These are phyloP conservation scores for Tetragonisca angustula DNA, from an alignment of 2,888 invertebrate genomes.

Conservation along the genomic window DNA sequence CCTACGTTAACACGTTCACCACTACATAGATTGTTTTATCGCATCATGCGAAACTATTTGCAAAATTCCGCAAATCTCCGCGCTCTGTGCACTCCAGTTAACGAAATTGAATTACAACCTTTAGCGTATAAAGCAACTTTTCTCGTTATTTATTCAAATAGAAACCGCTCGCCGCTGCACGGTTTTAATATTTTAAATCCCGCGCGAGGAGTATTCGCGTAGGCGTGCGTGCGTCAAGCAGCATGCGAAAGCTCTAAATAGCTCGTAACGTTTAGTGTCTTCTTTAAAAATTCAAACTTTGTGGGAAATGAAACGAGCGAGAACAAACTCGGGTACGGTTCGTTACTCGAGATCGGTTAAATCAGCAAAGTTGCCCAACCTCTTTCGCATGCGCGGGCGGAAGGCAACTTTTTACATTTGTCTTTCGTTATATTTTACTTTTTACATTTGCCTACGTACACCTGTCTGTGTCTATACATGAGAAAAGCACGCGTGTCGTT, in stretches of 20 bases:
- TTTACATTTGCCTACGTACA: too few species aligned
- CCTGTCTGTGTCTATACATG: too few species aligned
- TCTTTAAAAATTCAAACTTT: neutral
- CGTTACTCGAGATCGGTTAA: too few species aligned
- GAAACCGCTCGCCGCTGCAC: neutral
- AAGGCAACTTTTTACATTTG: too few species aligned
- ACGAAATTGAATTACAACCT: constrained; percentile 35
- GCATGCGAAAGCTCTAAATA: neutral
- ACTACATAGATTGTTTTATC: constrained; percentile 61
- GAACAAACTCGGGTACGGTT: too few species aligned
- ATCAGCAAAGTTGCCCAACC: neutral
- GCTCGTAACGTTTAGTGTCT: neutral
- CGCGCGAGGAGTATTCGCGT: neutral
- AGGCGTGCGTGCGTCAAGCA: too few species aligned
- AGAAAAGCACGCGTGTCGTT: neutral
- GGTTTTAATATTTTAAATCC: neutral
- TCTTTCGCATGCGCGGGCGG: too few species aligned
- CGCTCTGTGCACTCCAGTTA: constrained; percentile 37
- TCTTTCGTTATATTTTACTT: too few species aligned
- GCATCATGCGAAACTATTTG: constrained; percentile 60
- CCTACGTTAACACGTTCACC: constrained; percentile 76
- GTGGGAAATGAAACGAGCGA: neutral
- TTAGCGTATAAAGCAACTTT: neutral
- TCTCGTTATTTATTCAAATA: constrained; percentile 14
- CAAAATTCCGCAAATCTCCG: constrained; percentile 57